Evolutionary conservation across 2,113 vertebrate species (phyloP), one percentile per base, ranked within the genome.

Genomic region (Crypturellus undulatus): DNA sequence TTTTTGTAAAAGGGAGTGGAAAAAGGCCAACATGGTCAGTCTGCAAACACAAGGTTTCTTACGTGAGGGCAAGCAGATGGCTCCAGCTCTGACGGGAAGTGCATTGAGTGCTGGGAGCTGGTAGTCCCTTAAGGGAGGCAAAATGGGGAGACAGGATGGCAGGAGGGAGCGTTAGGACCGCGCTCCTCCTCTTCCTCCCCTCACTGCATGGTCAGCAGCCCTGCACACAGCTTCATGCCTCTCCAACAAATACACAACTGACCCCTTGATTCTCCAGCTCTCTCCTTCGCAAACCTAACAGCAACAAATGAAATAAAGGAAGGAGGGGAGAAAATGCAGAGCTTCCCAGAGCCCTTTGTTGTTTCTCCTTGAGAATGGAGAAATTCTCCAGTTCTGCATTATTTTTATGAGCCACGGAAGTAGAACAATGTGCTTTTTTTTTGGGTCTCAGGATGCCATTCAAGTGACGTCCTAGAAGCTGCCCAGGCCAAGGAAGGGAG

Each of bases 351-450:
- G 85, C 59, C 28, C 19, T 59, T 54, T 77, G 54, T 62, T 89
- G 64, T 40, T 72, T 92, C 56, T 85, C 72, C 36, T 54, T 18
- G 47, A 17, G 24, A 49, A 49, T 49, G 49, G 21, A 49, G 49
- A 22, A 49, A 22, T 24, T 49, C 49, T 49, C 49, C 49, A 45
- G 67, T 64, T 65, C 73, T 90, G 69, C 38, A 8, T 77, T 92
- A 73, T 47, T 68, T 95, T 69, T 49, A 47, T 18, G 3, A 81
- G 72, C 32, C 2, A 0, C 43, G 79, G 73, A 84, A 87, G 32
- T 75, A 64, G 86, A 92, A 93, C 71, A 92, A 77, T 87, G 81
- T 86, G 64, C 81, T 58, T 92, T 73, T 96, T 80, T 93, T 52
- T 56, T 49, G 22, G 49, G 63, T 52, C 64, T 84, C 43, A 14